Evolutionary conservation across 2,113 vertebrate species (phyloP).

Genomic region (Lagopus leucura): DNA sequence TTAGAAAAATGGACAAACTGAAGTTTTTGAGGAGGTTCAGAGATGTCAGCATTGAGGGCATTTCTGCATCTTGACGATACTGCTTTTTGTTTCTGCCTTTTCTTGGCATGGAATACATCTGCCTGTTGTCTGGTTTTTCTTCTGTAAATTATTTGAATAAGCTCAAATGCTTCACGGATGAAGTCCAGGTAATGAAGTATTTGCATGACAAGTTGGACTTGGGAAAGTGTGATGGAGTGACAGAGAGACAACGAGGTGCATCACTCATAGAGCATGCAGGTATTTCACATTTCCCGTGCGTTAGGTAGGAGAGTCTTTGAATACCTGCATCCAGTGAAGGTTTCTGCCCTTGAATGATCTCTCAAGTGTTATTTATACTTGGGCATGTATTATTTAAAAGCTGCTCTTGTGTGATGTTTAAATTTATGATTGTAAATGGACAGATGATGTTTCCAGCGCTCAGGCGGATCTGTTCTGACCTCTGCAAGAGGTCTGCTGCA

Average conservation of each 20-base stretch:
- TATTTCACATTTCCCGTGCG: not conserved
- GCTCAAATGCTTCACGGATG: not conserved
- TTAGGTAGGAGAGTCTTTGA: not conserved
- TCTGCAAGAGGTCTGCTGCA: not conserved
- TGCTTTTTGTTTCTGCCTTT: not conserved
- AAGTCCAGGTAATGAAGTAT: not conserved
- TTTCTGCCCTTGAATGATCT: not conserved
- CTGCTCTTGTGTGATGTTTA: not conserved
- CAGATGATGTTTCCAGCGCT: not conserved
- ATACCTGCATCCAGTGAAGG: not conserved
- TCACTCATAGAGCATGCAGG: not conserved
- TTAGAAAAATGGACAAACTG: not conserved
- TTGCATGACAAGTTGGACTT: not conserved
- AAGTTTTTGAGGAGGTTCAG: not conserved
- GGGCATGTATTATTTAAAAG: not conserved
- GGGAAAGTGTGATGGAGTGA: not conserved
- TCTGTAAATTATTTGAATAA: not conserved
- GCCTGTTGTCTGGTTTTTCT: rapidly evolving
- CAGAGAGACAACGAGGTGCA: no score
- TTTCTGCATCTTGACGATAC: not conserved
- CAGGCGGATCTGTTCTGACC: not conserved
- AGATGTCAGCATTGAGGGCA: rapidly evolving
- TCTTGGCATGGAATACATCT: not conserved
- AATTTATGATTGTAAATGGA: not conserved
- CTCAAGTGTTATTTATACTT: not conserved